Base-by-base conservation (phyloP, 2,797 vertebrate species). In the Rhincodon typus region DNA sequence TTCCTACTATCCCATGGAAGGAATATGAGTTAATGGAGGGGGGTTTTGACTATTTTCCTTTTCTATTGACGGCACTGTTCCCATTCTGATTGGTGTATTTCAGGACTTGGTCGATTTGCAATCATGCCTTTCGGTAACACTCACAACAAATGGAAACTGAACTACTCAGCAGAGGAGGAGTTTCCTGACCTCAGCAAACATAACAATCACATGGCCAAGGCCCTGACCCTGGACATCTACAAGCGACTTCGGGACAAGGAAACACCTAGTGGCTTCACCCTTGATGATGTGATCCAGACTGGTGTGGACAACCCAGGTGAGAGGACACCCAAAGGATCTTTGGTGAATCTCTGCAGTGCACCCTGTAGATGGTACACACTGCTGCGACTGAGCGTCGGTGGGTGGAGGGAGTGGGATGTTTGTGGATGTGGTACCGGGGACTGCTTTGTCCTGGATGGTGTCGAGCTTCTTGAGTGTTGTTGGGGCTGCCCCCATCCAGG, bases 201-300 rank as follows among this genome's bases (percentile, higher is more conserved):
- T 97, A 99, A 99, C 98, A 99, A 99, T 97, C 99, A 99, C 97
- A 99, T 99, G 99, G 97, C 99, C 97, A 99, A 99, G 97, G 98
- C 96, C 19, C 97, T 99, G 96, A 98, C 4, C 96, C 98, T 96
- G 2, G 98, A 98, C 0, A 97, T 99, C 94, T 99, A 99, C 70
- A 96, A 38, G 95, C 98, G 98, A 96, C 98, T 99, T 96, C 98
- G 99, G 0, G 96, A 98, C 96, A 99, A 99, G 96, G 98, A 98
- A 96, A 99, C 99, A 0, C 98, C 98, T 23, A 99, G 98, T 0
- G 99, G 99, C 96, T 99, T 98, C 98, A 99, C 99, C 95, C 0
- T 99, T 95, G 99, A 99, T 1, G 99, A 99, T 0, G 42, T 97
- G 97, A 99, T 98, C 97, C 99, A 99, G 98, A 99, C 99, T 0